phyloP scores from a whole-genome alignment of 2,113 vertebrate species.

The Chloropsis cyanopogon region DNA sequence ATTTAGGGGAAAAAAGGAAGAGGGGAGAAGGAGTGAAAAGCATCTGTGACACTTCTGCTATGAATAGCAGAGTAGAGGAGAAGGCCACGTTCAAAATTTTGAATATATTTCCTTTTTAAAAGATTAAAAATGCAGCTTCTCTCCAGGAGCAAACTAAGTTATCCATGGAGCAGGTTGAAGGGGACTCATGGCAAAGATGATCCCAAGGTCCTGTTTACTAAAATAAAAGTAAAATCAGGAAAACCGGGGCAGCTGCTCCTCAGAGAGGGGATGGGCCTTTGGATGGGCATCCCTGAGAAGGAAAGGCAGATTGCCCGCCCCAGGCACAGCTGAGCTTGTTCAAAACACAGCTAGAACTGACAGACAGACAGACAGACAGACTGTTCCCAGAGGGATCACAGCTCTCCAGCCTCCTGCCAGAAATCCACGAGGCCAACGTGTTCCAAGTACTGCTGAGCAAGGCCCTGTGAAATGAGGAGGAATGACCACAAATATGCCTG shows the following conservation, averaged over 20 bases:
- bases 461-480: not conserved
- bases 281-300: not conserved
- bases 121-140: not conserved
- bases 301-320: not conserved
- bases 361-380: not conserved
- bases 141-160: not conserved
- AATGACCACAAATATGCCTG: conserved; percentile 21
- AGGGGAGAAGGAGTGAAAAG: not conserved
- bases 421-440: not conserved
- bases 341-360: not conserved
- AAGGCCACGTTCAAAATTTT: not conserved
- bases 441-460: conserved; percentile 5
- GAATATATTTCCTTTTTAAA: not conserved
- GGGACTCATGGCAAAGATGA: not conserved
- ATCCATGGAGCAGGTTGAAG: not conserved
- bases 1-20: not conserved
- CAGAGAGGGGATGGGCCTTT: not conserved
- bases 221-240: not conserved
- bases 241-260: not conserved
- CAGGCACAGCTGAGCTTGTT: not conserved
- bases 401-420: not conserved
- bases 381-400: not conserved
- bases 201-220: not conserved
- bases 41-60: not conserved
- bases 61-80: not conserved